A percentile compares a stretch with the other conserved stretches of the same genome.
phyloP scores from a whole-genome alignment of 2,113 vertebrate genomes.

The Ciconia maguari region DNA sequence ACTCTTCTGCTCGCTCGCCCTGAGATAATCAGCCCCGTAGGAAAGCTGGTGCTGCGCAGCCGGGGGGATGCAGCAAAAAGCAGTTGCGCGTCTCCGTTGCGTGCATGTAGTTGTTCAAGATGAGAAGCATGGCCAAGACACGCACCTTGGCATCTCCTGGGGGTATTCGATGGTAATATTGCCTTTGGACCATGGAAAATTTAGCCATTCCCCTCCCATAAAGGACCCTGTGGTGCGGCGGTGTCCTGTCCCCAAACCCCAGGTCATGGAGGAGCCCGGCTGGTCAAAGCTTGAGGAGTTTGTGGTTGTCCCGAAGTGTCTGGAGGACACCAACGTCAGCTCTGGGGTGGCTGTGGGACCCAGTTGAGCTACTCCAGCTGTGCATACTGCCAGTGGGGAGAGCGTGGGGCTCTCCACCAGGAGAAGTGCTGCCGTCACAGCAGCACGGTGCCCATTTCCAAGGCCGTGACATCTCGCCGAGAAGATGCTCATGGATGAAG shows the following conservation, averaged over 20 bases:
- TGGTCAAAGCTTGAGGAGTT: not conserved
- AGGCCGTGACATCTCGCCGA: not conserved
- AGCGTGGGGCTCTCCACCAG: not conserved
- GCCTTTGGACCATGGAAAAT: not conserved
- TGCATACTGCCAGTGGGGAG: not conserved
- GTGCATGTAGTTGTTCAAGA: not conserved
- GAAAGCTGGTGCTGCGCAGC: rapidly evolving
- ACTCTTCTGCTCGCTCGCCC: not conserved
- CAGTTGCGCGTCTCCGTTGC: rapidly evolving
- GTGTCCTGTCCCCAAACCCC: not conserved
- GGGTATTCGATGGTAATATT: not conserved
- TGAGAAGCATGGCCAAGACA: not conserved
- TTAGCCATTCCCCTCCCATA: rapidly evolving
- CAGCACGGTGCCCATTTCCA: not conserved
- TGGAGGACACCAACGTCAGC: not conserved
- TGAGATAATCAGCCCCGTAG: not conserved
- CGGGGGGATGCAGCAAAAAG: not conserved
- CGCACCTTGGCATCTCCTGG: not conserved
- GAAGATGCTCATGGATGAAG: not conserved
- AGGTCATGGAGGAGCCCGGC: not conserved
- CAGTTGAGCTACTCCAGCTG: not conserved
- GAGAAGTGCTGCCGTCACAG: not conserved
- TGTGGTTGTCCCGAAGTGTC: not conserved
- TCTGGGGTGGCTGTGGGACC: not conserved
- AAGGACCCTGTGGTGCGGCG: not conserved